phyloP scores from a whole-genome alignment of 2,113 vertebrate species.

The Aepyceros melampus region DNA sequence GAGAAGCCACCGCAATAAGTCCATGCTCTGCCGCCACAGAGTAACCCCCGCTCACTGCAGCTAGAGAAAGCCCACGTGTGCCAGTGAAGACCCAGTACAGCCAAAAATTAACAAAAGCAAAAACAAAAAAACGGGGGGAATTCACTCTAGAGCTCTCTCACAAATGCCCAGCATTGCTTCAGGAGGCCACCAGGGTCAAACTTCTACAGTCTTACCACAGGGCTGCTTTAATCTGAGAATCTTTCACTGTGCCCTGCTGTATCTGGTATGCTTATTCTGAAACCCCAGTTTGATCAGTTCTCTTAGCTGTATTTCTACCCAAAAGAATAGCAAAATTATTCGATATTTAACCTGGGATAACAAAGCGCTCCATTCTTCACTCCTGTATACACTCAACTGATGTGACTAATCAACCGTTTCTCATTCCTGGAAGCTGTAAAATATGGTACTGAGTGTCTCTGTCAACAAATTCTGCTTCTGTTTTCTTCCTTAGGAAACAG shows the following conservation, averaged over 20 bases:
- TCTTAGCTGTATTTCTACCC: neutral
- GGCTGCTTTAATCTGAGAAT: neutral
- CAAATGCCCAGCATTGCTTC: neutral
- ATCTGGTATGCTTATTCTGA: neutral
- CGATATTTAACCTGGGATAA: neutral
- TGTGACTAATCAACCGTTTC: neutral
- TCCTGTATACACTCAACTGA: neutral
- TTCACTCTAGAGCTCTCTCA: neutral
- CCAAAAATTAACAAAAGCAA: neutral
- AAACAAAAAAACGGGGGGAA: neutral
- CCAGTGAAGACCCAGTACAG: neutral
- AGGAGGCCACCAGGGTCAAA: neutral
- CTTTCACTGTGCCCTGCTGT: neutral
- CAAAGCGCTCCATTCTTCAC: neutral
- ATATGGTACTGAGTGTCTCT: neutral
- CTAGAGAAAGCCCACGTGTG: neutral
- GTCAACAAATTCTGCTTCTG: neutral
- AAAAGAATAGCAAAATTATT: neutral
- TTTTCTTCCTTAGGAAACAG: neutral
- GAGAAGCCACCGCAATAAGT: neutral
- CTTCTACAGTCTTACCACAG: neutral
- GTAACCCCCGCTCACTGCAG: neutral
- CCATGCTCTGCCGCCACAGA: neutral
- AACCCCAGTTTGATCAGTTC: neutral
- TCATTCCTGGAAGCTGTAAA: constrained; percentile 6